A percentile compares a stretch with the other conserved stretches of the same genome.
These are phyloP conservation scores for Piscicola geometra DNA, from an alignment of 2,888 invertebrate species.

Conservation along the genomic window DNA sequence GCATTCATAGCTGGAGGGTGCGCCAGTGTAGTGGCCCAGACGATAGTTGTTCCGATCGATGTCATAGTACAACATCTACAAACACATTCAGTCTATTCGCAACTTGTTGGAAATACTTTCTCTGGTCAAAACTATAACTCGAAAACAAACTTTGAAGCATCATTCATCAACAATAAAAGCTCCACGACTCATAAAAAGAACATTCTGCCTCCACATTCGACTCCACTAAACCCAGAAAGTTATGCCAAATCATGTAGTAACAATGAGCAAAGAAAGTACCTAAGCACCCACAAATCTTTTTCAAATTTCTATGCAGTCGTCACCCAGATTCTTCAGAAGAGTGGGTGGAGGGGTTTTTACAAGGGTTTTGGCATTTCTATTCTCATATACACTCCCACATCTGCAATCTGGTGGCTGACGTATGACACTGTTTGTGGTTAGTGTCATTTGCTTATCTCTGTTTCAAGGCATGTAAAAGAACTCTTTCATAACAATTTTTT, in stretches of 20 bases:
- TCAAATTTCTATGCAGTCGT: conserved; percentile 60
- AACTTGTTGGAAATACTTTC: background rate
- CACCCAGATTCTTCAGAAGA: conserved; percentile 70
- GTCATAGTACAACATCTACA: conserved; percentile 92
- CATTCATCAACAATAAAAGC: background rate
- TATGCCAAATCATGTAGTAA: background rate
- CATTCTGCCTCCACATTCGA: background rate
- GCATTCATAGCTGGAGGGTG: conserved; percentile 80
- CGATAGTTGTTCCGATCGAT: conserved; percentile 91
- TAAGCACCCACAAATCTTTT: background rate
- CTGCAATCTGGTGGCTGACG: conserved; percentile 92
- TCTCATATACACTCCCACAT: conserved; percentile 87
- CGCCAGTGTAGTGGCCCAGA: conserved; percentile 84
- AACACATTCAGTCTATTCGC: conserved; percentile 67
- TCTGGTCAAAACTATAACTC: background rate
- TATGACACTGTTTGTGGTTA: conserved; percentile 89
- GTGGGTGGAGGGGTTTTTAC: conserved; percentile 84
- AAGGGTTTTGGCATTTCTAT: conserved; percentile 86
- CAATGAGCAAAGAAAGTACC: background rate
- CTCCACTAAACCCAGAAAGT: background rate
- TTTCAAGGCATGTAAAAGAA: no score
- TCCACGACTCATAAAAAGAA: conserved; percentile 26
- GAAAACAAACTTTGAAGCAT: conserved; percentile 66
- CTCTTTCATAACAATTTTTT: no score
- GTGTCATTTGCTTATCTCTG: no score